These are phyloP conservation scores for Sebastes nivosus DNA, from an alignment of 2,797 vertebrate genomes.

Conservation along the genomic window DNA sequence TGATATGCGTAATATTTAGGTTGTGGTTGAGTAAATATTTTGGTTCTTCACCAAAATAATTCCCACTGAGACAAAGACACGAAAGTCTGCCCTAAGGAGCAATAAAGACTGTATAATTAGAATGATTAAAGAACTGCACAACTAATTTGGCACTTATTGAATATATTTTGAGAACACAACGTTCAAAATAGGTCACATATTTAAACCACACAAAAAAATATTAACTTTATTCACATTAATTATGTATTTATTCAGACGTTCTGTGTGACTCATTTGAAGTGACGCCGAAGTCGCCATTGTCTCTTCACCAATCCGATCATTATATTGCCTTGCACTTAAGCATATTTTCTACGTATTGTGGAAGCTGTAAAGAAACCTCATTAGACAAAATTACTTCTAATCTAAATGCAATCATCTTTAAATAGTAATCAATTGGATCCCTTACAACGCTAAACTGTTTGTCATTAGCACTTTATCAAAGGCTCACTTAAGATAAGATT, in stretches of 20 bases:
- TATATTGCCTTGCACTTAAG: slow-evolving; percentile 72
- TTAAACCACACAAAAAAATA: slow-evolving; percentile 69
- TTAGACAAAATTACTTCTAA: slow-evolving; percentile 78
- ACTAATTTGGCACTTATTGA: slow-evolving; percentile 82
- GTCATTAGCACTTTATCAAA: slow-evolving; percentile 79
- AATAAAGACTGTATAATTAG: slow-evolving; percentile 85
- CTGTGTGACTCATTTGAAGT: slow-evolving; percentile 72
- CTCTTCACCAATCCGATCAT: slow-evolving; percentile 75
- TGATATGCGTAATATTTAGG: slow-evolving; percentile 85
- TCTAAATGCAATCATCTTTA: slow-evolving; percentile 79
- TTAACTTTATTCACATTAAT: slow-evolving; percentile 80
- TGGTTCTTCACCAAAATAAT: slow-evolving; percentile 81
- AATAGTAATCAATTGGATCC: slow-evolving; percentile 81
- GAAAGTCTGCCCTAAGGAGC: slow-evolving; percentile 80
- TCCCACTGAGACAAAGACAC: slow-evolving; percentile 81
- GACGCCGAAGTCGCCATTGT: slow-evolving; percentile 74
- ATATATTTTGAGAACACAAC: slow-evolving; percentile 80
- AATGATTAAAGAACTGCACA: slow-evolving; percentile 83
- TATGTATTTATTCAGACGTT: slow-evolving; percentile 69
- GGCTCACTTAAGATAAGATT: slow-evolving; percentile 75
- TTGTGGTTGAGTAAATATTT: slow-evolving; percentile 82
- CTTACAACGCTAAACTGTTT: slow-evolving; percentile 75
- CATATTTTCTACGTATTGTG: slow-evolving; percentile 76
- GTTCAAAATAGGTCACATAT: slow-evolving; percentile 83
- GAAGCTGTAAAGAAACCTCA: slow-evolving; percentile 66